These are phyloP conservation scores for Megalonaias nervosa DNA, from an alignment of 1,140 invertebrate species.

Conservation along the genomic window DNA sequence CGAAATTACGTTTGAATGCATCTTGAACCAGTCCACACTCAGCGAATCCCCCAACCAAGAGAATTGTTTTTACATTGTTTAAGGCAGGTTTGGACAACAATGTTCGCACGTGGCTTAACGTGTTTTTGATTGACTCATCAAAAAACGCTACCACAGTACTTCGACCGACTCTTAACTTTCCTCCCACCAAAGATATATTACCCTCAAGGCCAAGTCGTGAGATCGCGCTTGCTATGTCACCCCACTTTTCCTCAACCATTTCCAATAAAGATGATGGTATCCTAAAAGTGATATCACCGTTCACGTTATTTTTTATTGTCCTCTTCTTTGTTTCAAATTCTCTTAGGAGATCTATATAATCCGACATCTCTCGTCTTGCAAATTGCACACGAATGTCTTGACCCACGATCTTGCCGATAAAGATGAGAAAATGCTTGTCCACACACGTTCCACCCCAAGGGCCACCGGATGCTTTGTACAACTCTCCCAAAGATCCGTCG, in stretches of 20 bases:
- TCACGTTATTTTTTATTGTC: background rate
- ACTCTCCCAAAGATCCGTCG: slow-evolving; percentile 6
- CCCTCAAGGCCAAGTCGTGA: background rate
- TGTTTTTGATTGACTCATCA: background rate
- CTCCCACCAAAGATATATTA: background rate
- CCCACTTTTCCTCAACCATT: background rate
- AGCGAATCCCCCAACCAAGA: slow-evolving; percentile 11
- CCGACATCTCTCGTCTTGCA: background rate
- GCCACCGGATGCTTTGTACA: slow-evolving; percentile 15
- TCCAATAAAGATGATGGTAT: background rate
- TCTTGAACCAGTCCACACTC: slow-evolving; percentile 14
- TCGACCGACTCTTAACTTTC: slow-evolving; percentile 2
- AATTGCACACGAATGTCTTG: background rate
- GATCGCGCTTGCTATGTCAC: background rate
- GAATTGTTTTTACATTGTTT: background rate
- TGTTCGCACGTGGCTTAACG: background rate
- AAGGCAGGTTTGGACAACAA: background rate
- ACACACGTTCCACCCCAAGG: slow-evolving; percentile 20
- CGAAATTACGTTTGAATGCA: background rate
- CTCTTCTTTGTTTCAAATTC: slow-evolving; percentile 21
- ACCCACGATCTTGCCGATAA: slow-evolving; percentile 9
- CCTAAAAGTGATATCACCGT: slow-evolving; percentile 4
- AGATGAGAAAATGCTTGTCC: slow-evolving; percentile 10
- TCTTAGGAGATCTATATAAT: slow-evolving; percentile 11
- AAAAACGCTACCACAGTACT: slow-evolving; percentile 1